A percentile compares a stretch with the other conserved stretches of the same genome.
Evolutionary conservation across 2,888 invertebrate genomes (phyloP).

Genomic region (Drymonia ruficornis): DNA sequence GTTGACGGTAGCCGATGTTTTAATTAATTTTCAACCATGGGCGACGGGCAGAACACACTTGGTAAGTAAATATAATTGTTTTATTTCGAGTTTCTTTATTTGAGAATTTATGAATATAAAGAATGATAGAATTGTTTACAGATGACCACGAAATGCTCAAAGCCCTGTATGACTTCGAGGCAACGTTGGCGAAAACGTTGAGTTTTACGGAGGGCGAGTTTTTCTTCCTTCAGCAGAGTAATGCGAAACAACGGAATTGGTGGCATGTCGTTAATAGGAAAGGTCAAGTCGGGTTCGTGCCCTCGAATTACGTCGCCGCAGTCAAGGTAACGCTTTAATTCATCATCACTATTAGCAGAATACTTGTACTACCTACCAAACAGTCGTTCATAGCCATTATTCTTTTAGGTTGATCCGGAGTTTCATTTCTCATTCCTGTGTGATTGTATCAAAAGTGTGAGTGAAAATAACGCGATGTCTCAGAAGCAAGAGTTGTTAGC

Average conservation of each 20-base stretch:
- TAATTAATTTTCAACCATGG: conserved; percentile 46
- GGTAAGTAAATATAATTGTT: conserved; percentile 29
- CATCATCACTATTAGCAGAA: conserved; percentile 31
- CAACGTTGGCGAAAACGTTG: conserved; percentile 92
- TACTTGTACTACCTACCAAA: no score
- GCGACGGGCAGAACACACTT: conserved; percentile 52
- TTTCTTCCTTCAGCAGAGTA: conserved; percentile 91
- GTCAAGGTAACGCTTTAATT: conserved; percentile 85
- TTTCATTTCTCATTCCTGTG: conserved; percentile 89
- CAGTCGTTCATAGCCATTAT: no score
- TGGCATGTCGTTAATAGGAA: conserved; percentile 94
- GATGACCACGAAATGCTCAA: conserved; percentile 92
- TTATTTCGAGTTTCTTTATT: conserved; percentile 9
- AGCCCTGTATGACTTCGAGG: conserved; percentile 93
- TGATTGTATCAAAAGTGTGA: conserved; percentile 87
- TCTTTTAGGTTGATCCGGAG: conserved; percentile 87
- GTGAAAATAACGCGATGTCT: conserved; percentile 66
- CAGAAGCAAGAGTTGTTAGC: conserved; percentile 87
- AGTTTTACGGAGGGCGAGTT: conserved; percentile 92
- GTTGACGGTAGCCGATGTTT: neutral
- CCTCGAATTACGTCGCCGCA: conserved; percentile 93
- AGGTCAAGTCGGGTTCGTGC: conserved; percentile 93
- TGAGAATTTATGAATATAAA: conserved; percentile 24
- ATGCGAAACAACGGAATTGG: conserved; percentile 93
- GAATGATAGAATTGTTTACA: conserved; percentile 40